Conservation (phyloP, 1,140 invertebrate species). For the Hylyphantes graminicola region DNA sequence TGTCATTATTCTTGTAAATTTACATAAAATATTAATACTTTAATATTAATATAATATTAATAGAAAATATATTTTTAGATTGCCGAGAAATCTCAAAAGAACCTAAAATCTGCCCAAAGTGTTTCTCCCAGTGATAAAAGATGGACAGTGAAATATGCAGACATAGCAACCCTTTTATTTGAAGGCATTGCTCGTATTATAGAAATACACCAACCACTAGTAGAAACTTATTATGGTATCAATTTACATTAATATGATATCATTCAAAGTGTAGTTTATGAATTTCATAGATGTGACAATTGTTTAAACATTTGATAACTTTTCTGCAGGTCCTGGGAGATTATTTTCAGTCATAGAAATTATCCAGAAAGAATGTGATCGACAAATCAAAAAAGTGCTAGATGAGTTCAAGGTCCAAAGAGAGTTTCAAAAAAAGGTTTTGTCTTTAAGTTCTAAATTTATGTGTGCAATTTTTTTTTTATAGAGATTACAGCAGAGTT, state of each 20-base stretch:
- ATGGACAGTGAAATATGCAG: slow-evolving; percentile 81
- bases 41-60: slow-evolving; percentile 12
- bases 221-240: slow-evolving; percentile 92
- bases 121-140: slow-evolving; percentile 76
- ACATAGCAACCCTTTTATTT: slow-evolving; percentile 85
- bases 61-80: slow-evolving; percentile 70
- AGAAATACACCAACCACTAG: slow-evolving; percentile 91
- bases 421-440: slow-evolving; percentile 76
- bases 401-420: slow-evolving; percentile 82
- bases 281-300: no score
- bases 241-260: no score
- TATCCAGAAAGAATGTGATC: slow-evolving; percentile 84
- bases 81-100: slow-evolving; percentile 79
- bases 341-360: slow-evolving; percentile 78
- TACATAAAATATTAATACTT: neutral
- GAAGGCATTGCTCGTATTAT: slow-evolving; percentile 89
- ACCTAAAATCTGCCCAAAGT: slow-evolving; percentile 71
- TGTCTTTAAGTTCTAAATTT: neutral
- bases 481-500: neutral
- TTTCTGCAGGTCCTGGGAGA: slow-evolving; percentile 75
- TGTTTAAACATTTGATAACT: neutral
- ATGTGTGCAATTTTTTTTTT: no score
- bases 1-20: no score
- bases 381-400: slow-evolving; percentile 71
- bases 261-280: no score